Evolutionary conservation across 1,140 invertebrate genomes (phyloP), one percentile per base, ranked within the genome.

Genomic region (Cydia strobilella): DNA sequence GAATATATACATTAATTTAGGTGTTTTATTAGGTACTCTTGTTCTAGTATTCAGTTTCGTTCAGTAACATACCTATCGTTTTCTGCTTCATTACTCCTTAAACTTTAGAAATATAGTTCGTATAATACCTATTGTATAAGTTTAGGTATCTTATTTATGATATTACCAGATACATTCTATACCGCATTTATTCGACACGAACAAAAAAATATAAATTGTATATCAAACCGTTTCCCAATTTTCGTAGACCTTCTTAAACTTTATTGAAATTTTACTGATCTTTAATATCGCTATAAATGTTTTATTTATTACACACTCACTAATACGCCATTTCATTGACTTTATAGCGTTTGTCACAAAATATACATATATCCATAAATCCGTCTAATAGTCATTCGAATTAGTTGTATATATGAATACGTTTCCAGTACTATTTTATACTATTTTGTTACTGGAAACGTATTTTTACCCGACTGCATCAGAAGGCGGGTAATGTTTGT

Each of bases 251-350:
- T 81, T 76, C 79, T 77, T 82, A 78, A 75, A 62, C 82, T 88
- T 87, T 88, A 90, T 89, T 87, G 86, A 82, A 79, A 80, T 88
- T 90, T 90, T 90, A 90, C 84, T 82, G 83, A 82, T 86, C 79
- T 88, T 90, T 88, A 89, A 89, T 87, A 89, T 75, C 82, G 82
- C 84, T 84, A 89, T 89, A 88, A 91, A 88, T 91, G 79, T 88
- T 82, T 87, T 84, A 90, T 89, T 91, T 91, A 90, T 86, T 82
- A 75, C 84, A 77, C 71, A 74, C 75, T 80, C 83, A 81, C 86
- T 89, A 89, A 88, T 86, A 85, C 80, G 84, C 83, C 80, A 87
- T 90, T 89, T 88, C 86, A 83, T 89, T 84, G 84, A 83, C 79
- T 91, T 89, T 91, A 90, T 88, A 79, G 80, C 84, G 79, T 79